These are phyloP conservation scores for Dreissena polymorpha DNA, from an alignment of 1,140 invertebrate species.

Conservation along the genomic window DNA sequence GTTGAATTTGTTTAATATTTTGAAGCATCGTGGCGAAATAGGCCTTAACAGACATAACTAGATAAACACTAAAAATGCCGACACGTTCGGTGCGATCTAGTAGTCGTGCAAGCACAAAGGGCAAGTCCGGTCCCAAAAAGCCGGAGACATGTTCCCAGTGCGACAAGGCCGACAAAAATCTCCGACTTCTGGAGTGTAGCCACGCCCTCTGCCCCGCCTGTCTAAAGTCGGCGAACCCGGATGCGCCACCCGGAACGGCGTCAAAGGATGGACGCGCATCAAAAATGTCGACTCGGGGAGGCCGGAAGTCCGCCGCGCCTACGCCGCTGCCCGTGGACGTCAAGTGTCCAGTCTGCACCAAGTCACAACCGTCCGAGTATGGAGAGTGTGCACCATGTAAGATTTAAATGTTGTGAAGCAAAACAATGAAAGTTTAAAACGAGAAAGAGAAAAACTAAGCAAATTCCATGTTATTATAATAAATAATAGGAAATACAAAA, in stretches of 20 bases:
- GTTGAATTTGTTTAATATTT: no score
- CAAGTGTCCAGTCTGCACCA: constrained; percentile 27
- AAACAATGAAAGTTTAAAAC: not conserved
- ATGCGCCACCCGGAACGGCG: not conserved
- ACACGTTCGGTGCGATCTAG: constrained; percentile 23
- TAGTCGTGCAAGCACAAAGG: constrained; percentile 21
- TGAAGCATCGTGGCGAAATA: no score
- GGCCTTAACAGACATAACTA: not conserved
- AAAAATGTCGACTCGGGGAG: constrained; percentile 32
- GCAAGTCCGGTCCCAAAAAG: constrained; percentile 28
- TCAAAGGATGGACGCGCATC: constrained; percentile 18
- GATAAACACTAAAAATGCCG: constrained; percentile 35
- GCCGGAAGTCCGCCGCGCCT: not conserved
- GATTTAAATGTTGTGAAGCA: not conserved
- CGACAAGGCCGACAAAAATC: constrained; percentile 24
- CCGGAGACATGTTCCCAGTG: constrained; percentile 30
- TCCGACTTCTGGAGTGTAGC: constrained; percentile 25
- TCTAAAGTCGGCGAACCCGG: constrained; percentile 1
- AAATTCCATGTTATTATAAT: no score
- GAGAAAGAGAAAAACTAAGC: not conserved
- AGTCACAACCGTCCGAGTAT: constrained; percentile 3
- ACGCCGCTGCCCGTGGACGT: constrained; percentile 4
- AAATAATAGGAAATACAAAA: no score
- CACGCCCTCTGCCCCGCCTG: constrained; percentile 43
- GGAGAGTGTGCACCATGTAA: constrained; percentile 51